Evolutionary conservation across 1,140 invertebrate species (phyloP).

Genomic region (Meloidogyne floridensis): DNA sequence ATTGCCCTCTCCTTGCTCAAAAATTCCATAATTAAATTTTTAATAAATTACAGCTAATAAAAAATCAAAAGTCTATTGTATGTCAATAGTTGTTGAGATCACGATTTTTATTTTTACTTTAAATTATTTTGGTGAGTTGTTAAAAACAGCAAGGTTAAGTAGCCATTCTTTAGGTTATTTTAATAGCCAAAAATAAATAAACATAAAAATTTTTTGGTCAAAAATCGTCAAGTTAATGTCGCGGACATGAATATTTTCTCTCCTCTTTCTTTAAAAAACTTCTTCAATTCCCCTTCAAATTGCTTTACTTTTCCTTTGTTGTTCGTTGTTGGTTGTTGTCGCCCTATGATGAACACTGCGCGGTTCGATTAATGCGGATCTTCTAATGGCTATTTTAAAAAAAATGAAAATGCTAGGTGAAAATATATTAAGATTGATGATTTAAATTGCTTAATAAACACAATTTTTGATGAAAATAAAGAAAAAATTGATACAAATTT

Average conservation of each 20-base stretch:
- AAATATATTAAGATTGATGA: neutral
- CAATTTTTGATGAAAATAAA: neutral
- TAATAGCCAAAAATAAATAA: constrained; percentile 9
- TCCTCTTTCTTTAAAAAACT: neutral
- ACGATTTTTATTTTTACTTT: neutral
- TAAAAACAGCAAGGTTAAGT: neutral
- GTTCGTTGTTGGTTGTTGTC: neutral
- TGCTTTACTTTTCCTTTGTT: neutral
- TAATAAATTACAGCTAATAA: neutral
- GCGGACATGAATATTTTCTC: neutral
- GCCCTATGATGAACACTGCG: neutral
- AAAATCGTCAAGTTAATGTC: neutral
- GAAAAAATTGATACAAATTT: neutral
- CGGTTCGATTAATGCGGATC: neutral
- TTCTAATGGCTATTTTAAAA: neutral
- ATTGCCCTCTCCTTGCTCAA: neutral
- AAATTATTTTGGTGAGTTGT: neutral
- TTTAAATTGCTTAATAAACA: neutral
- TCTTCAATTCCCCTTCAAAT: neutral
- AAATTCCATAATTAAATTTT: neutral
- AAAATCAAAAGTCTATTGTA: no score
- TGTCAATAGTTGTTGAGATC: neutral
- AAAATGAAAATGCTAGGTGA: neutral
- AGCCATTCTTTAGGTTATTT: neutral
- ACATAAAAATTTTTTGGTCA: neutral